Base-by-base conservation (phyloP, 2,888 invertebrate genomes). In the Amblyjoppa fuscipennis region DNA sequence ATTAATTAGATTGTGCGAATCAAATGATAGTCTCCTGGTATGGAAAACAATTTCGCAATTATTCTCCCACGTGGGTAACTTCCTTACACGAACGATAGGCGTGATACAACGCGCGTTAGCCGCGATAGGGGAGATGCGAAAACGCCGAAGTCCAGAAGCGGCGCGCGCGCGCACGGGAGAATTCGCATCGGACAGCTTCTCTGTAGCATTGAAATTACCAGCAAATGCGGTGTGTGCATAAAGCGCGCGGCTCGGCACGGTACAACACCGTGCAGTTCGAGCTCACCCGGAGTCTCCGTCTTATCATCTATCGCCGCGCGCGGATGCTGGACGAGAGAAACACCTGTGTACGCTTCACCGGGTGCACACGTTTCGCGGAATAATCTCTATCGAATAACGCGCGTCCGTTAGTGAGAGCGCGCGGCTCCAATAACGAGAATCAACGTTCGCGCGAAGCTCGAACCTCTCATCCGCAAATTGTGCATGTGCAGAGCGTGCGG, bases 381-480 rank as follows among this genome's bases (percentile, higher is more conserved):
- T 82, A 80, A 83, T 85, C 73, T 73, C 82, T 76, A 83, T 83
- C 85, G 85, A 85, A 80, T 85, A 85, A 59, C 59, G 51, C 71
- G 79, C 71, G 80, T 85, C 75, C 68, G 56, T 71, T 45, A 81
- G 71, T 76, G 74, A 61, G 68, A 64, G 61, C 78, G 78, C 64
- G 51, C 78, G 41, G 76, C 73, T 74, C 69, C 51, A 85, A 83
- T 83, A 80, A 83, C 83, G 83, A 85, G 85, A 85, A 85, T 81
- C 80, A 85, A 83, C 82, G 80, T 80, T 74, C 66, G 41, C 81
- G 69, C 59, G 59, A 28, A 69, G 73, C 74, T 77, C 69, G 53
- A n/a, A 56, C 45, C 73, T 70, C 85, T 83, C 85, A 80, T 83
- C 83, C 80, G 83, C 85, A 85, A 85, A 85, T 83, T 83, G 85